Conservation (phyloP, 2,113 vertebrate genomes). For the Gambusia holbrooki region DNA sequence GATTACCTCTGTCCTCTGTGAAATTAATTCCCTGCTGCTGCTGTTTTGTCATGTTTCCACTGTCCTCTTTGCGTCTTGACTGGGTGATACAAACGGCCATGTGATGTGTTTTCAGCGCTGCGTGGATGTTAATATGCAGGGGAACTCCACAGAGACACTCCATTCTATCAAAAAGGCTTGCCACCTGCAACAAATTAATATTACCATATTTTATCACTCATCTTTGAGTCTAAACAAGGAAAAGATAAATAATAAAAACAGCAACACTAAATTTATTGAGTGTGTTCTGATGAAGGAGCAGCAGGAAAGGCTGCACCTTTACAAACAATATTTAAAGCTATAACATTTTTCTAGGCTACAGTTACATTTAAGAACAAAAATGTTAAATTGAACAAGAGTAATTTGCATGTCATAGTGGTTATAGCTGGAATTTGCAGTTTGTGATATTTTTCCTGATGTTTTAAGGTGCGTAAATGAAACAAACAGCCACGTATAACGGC, state of each 20-base stretch:
- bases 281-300: too few species aligned
- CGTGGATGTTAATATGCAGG: slow-evolving; percentile 67
- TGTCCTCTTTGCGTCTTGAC: slow-evolving; percentile 68
- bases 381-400: background rate
- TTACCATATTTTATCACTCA: background rate
- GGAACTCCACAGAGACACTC: slow-evolving; percentile 63
- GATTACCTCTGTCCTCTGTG: slow-evolving; percentile 73
- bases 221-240: background rate
- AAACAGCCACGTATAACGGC: too few species aligned
- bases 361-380: background rate
- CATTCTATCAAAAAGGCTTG: slow-evolving; percentile 74
- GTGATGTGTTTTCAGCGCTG: slow-evolving; percentile 70
- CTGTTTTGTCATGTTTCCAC: slow-evolving; percentile 52
- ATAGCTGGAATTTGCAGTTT: too few species aligned
- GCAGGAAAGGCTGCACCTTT: too few species aligned
- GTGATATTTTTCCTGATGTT: too few species aligned
- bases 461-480: too few species aligned
- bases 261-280: too few species aligned
- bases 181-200: slow-evolving; percentile 65
- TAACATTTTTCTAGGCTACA: background rate
- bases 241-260: too few species aligned
- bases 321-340: too few species aligned
- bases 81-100: slow-evolving; percentile 68
- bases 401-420: background rate
- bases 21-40: slow-evolving; percentile 66